Conservation (phyloP, 2,888 invertebrate genomes). For the Cecidostiba fungosa region DNA sequence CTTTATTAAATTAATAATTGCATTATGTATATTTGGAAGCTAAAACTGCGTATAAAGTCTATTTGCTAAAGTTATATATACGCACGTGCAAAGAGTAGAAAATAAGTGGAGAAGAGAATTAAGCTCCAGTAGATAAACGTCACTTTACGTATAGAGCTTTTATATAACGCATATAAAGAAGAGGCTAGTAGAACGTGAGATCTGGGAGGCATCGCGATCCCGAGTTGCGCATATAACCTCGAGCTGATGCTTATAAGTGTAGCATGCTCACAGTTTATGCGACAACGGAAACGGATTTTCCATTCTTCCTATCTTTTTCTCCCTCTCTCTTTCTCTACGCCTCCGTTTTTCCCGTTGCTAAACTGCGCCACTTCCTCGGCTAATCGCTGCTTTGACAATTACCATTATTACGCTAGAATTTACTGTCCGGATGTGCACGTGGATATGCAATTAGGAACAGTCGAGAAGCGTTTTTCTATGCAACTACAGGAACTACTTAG, state of each 20-base stretch:
- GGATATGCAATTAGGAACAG: conserved; percentile 4
- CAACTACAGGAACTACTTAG: background rate
- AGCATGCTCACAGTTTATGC: background rate
- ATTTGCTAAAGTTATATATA: too few relatives aligned
- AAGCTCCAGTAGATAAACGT: background rate
- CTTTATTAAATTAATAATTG: too few relatives aligned
- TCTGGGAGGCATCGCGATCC: background rate
- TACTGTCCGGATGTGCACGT: background rate
- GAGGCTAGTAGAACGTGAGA: background rate
- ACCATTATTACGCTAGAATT: background rate
- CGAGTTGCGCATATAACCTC: background rate
- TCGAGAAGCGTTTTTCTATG: background rate
- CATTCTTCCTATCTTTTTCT: background rate
- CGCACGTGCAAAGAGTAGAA: background rate
- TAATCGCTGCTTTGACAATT: background rate
- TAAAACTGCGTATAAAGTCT: too few relatives aligned
- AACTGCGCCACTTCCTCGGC: background rate
- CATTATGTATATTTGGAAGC: too few relatives aligned
- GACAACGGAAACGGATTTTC: background rate
- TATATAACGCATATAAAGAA: background rate
- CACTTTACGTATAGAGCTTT: background rate
- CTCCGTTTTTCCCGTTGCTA: background rate
- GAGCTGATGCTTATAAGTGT: background rate
- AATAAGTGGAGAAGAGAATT: background rate
- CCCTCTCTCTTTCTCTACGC: background rate